Evolutionary conservation across 2,888 invertebrate species (phyloP), one percentile per base, ranked within the genome.

Genomic region (Meliscaeva auricollis): DNA sequence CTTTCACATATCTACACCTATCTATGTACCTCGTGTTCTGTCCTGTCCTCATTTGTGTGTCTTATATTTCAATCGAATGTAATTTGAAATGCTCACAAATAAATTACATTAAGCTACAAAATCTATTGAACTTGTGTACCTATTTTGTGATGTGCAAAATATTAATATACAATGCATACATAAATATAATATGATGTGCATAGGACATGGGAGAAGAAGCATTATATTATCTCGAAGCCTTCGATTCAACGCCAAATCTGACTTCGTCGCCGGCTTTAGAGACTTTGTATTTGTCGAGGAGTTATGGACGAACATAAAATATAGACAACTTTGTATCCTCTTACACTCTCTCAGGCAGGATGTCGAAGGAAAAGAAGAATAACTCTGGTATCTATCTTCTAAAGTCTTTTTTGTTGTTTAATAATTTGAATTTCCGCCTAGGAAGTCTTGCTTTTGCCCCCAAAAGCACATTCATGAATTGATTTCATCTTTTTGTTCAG

Each of bases 101-200:
- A 66, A 66, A 66, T 66, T 48, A 66, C 66, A 66, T 66, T 50
- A 50, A 66, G 66, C 11, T 66, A 35, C 66, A 50, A 66, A 64
- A 66, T 32, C 35, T 66, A 66, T 66, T 66, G 66, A 66, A 66
- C 35, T 50, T 50, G 30, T 17, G 17, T 32, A 48, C n/a, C n/a
- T n/a, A n/a, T n/a, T n/a, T n/a, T n/a, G n/a, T n/a, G 46, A 46
- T 64, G 46, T 62, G 46, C 4, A 26, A 26, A 64, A 64, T 64
- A 64, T 64, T 46, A 64, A 64, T 64, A 56, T 32, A n/a, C n/a
- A 32, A 8, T 2, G 9, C 46, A 48, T 41, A 41, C 13, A 11
- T 41, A 41, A 4, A 41, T 4, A 11, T 1, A 35, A 11, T n/a
- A 50, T 50, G 50, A 22, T 26, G 50, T 50, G 13, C 22, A n/a